phyloP scores from a whole-genome alignment of 2,113 vertebrate genomes.

The Aphelocoma coerulescens region DNA sequence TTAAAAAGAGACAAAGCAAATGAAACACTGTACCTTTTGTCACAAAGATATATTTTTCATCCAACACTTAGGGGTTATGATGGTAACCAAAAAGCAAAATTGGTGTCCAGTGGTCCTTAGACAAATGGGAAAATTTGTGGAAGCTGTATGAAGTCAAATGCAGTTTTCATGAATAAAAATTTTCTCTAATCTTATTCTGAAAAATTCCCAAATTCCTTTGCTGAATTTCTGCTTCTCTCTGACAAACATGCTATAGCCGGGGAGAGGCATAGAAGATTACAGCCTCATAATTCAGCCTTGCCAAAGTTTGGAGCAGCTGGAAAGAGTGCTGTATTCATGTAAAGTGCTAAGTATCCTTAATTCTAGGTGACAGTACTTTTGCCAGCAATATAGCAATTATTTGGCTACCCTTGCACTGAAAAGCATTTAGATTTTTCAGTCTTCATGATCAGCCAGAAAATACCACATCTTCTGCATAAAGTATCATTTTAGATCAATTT shows the following conservation, averaged over 20 bases:
- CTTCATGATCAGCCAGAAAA: background rate
- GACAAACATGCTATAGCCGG: background rate
- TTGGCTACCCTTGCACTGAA: background rate
- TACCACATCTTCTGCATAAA: conserved; percentile 8
- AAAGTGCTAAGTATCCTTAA: background rate
- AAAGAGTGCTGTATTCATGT: background rate
- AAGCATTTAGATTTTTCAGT: background rate
- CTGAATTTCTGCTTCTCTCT: background rate
- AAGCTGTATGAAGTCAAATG: background rate
- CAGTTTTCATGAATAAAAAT: background rate
- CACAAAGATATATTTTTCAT: background rate
- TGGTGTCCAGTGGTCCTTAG: background rate
- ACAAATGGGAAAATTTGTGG: background rate
- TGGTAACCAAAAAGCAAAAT: background rate
- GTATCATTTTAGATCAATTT: conserved; percentile 13
- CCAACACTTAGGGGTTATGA: background rate
- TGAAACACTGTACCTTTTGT: background rate
- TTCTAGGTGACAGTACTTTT: background rate
- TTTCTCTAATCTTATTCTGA: background rate
- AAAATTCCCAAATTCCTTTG: background rate
- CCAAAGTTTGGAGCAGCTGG: background rate
- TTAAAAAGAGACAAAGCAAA: background rate
- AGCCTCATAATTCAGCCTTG: background rate
- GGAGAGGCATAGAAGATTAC: background rate
- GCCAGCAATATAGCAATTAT: background rate